Percentiles rank a stretch among this genome's conserved stretches.
phyloP scores from a whole-genome alignment of 2,797 vertebrate species.

The Dallia pectoralis region DNA sequence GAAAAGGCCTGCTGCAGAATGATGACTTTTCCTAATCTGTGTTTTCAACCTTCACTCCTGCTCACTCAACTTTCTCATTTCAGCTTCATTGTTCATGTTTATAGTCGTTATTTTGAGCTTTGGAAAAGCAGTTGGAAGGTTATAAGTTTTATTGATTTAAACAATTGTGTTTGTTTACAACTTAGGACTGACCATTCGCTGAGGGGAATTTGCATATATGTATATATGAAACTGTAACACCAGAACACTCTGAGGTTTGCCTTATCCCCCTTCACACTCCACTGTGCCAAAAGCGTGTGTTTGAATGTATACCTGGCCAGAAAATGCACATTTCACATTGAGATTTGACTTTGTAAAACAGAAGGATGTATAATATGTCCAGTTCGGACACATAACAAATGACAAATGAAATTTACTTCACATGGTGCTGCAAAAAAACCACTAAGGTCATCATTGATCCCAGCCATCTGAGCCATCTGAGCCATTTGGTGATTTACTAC shows the following conservation, averaged over 20 bases:
- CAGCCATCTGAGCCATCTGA: too few relatives aligned
- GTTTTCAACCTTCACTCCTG: not conserved
- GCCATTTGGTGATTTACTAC: too few relatives aligned
- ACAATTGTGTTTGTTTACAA: not conserved
- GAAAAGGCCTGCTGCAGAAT: not conserved
- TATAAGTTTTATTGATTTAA: not conserved
- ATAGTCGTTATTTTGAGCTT: not conserved
- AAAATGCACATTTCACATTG: constrained; percentile 34
- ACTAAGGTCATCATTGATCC: too few relatives aligned
- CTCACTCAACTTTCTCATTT: not conserved
- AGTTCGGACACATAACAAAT: constrained; percentile 2
- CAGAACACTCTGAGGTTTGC: not conserved
- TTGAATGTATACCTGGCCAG: not conserved
- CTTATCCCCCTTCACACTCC: not conserved
- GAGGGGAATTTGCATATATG: not conserved
- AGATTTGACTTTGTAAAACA: constrained; percentile 34
- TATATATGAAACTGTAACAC: not conserved
- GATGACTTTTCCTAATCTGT: constrained; percentile 1
- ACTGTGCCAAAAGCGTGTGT: not conserved
- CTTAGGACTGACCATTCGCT: not conserved
- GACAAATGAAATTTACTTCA: too few relatives aligned
- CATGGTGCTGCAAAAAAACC: too few relatives aligned
- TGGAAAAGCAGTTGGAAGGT: not conserved
- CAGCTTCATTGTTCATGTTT: not conserved
- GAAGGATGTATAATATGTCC: constrained; percentile 23